Evolutionary conservation across 2,888 invertebrate species (phyloP).

Genomic region (Thymelicus acteon): DNA sequence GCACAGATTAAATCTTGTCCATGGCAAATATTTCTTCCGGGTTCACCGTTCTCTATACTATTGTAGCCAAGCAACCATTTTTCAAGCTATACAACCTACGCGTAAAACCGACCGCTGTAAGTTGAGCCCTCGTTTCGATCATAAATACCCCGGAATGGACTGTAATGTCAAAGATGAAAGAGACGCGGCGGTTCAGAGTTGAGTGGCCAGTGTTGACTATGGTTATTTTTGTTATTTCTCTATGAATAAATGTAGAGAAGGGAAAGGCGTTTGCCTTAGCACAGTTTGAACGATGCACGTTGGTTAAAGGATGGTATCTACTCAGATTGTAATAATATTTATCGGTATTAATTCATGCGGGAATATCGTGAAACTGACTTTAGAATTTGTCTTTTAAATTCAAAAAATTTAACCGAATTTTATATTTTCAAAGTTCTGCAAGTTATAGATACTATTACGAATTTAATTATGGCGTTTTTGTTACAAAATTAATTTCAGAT

Average conservation of each 20-base stretch:
- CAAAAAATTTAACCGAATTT: background rate
- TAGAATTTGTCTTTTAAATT: background rate
- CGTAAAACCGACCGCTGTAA: conserved; percentile 56
- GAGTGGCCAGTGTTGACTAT: conserved; percentile 66
- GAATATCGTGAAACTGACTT: conserved; percentile 30
- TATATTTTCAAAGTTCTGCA: background rate
- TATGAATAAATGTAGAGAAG: conserved; percentile 82
- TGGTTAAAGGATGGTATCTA: conserved; percentile 62
- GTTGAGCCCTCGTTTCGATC: conserved; percentile 55
- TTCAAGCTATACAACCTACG: conserved; percentile 82
- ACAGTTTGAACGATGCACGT: conserved; percentile 73
- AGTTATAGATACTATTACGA: background rate
- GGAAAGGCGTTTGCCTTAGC: conserved; percentile 84
- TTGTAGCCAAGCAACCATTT: conserved; percentile 78
- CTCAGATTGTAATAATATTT: conserved; percentile 54
- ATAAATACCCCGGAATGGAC: conserved; percentile 41
- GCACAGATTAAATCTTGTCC: conserved; percentile 77
- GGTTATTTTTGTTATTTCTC: conserved; percentile 84
- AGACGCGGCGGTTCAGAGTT: conserved; percentile 51
- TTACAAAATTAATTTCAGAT: too few relatives aligned
- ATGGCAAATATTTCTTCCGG: conserved; percentile 77
- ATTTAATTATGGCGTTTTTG: too few relatives aligned
- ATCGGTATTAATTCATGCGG: conserved; percentile 48
- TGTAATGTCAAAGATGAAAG: conserved; percentile 35
- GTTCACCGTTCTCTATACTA: conserved; percentile 76